Conservation (phyloP, 2,888 invertebrate species). For the Sepioteuthis lessoniana region DNA sequence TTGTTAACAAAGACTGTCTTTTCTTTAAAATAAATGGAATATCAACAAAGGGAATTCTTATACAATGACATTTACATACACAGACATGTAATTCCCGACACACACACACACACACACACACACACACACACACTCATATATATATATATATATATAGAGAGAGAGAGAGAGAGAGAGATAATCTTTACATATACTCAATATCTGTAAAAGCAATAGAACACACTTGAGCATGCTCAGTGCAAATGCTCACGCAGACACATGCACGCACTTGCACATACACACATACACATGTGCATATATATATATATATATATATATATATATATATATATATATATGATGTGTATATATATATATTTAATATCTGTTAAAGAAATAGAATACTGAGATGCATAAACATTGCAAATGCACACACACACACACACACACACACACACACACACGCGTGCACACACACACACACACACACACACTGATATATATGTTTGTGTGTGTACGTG, state of each 20-base stretch:
- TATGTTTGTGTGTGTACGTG: neutral
- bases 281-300: neutral
- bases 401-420: no score
- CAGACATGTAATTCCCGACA: neutral
- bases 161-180: no score
- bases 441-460: neutral
- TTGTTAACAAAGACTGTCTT: neutral
- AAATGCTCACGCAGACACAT: no score
- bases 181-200: no score
- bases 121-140: no score
- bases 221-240: no score
- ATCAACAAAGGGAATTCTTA: neutral
- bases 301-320: neutral
- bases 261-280: neutral
- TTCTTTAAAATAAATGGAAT: neutral
- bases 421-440: neutral
- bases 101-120: no score
- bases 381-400: no score
- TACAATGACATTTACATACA: neutral
- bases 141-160: no score
- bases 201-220: no score
- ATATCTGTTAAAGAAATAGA: no score
- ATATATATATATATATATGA: neutral
- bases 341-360: neutral
- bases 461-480: neutral